phyloP scores from a whole-genome alignment of 2,797 vertebrate species.

The Acipenser ruthenus region DNA sequence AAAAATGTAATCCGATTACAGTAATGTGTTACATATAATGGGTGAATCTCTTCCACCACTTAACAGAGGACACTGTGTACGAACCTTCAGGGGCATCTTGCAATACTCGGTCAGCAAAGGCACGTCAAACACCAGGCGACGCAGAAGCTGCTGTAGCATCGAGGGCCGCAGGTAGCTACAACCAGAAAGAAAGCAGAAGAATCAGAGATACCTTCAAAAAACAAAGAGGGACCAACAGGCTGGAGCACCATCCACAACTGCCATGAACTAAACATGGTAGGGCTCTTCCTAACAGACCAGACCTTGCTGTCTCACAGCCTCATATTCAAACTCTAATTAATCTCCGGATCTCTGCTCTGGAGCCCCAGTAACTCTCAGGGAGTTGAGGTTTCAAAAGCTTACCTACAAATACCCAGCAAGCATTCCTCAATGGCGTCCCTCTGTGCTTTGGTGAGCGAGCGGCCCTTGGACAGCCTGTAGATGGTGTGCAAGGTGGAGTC shows the following conservation, averaged over 20 bases:
- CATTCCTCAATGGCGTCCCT: slow-evolving; percentile 96
- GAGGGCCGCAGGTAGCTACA: slow-evolving; percentile 86
- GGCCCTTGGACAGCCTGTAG: slow-evolving; percentile 91
- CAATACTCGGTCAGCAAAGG: slow-evolving; percentile 92
- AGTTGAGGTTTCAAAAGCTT: slow-evolving; percentile 29
- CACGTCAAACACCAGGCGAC: slow-evolving; percentile 92
- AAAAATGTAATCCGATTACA: no score
- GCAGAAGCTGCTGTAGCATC: slow-evolving; percentile 92
- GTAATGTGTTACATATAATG: no score
- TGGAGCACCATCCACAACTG: not conserved
- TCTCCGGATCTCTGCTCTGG: not conserved
- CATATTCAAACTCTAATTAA: not conserved
- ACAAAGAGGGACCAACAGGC: not conserved
- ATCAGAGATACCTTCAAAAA: not conserved
- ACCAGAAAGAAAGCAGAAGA: slow-evolving; percentile 19
- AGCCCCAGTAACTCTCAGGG: not conserved
- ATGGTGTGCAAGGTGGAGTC: slow-evolving; percentile 93
- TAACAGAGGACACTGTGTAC: slow-evolving; percentile 14
- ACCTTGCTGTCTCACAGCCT: no score
- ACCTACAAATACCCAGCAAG: slow-evolving; percentile 90
- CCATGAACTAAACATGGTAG: not conserved
- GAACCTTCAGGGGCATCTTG: slow-evolving; percentile 97
- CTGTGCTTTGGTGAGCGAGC: slow-evolving; percentile 94
- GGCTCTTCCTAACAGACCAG: not conserved
- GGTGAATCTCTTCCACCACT: no score